Conservation (phyloP, 2,113 vertebrate genomes). For the Apaloderma vittatum region DNA sequence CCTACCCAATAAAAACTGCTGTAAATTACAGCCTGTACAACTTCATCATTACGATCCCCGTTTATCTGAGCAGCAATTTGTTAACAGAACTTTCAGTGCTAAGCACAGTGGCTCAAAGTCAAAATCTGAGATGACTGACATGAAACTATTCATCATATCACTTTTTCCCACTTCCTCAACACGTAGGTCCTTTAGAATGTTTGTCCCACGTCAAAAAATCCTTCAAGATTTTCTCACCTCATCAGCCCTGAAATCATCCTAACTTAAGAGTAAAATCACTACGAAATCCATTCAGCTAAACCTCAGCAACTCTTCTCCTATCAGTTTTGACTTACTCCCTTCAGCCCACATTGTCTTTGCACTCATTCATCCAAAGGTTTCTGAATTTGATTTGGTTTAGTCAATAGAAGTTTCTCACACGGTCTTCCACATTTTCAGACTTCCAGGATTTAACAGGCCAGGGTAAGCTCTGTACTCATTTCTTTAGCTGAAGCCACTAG, state of each 20-base stretch:
- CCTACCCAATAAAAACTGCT: neutral
- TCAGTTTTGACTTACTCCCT: neutral
- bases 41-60: neutral
- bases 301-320: neutral
- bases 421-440: neutral
- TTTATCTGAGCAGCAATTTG: neutral
- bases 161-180: neutral
- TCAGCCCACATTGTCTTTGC: neutral
- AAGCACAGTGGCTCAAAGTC: neutral
- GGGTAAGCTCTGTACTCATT: neutral
- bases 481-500: neutral
- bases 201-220: neutral
- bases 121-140: neutral
- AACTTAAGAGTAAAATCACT: neutral
- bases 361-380: neutral
- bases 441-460: neutral
- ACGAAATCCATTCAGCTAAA: neutral
- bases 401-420: neutral
- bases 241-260: neutral
- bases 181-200: neutral
- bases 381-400: neutral
- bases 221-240: neutral
- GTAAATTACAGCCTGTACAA: neutral
- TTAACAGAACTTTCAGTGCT: neutral
- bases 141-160: neutral